Base-by-base conservation (phyloP, 2,888 invertebrate genomes). In the Blastobasis adustella region DNA sequence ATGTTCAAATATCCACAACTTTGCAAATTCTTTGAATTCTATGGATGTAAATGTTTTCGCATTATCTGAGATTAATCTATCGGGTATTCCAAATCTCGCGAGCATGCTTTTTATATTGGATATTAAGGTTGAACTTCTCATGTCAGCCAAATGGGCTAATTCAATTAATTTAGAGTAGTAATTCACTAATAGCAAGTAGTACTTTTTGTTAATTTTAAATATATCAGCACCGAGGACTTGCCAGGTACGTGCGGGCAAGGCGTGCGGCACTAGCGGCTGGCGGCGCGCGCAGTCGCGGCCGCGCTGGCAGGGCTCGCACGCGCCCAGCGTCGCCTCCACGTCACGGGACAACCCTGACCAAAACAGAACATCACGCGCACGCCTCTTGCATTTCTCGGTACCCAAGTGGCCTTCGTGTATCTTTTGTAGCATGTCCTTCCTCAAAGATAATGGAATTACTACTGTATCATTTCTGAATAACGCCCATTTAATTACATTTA, bases 291-390 rank as follows among this genome's bases (percentile, higher is more conserved):
- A 39, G 9, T 42, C 43, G 37, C 51, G n/a, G 45, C 49, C 42
- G 37, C 54, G 53, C 6, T 55, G 45, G 53, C 61, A 61, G 9
- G 48, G 49, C 5, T 55, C n/a, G 50, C 61, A 59, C 8, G 44
- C 7, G 10, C 49, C 49, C 6, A 59, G 45, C 37, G 45, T 53
- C 10, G 54, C 56, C 50, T 58, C 54, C 10, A 61, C 58, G 45
- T 61, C 57, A 7, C 5, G 7, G n/a, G 47, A 45, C n/a, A 61
- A 58, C 7, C 50, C 47, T 37, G 54, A 53, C 58, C 58, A 58
- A 52, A 42, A 58, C 6, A 58, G 49, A 8, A 45, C 37, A 38
- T 7, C 45, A 51, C 38, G 50, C 10, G 56, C 53, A 8, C 52
- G 10, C 7, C 49, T 10, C 44, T 42, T 49, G 23, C 50, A 56